Base-by-base conservation (phyloP, 2,113 vertebrate genomes). In the Sphaerodactylus townsendi region DNA sequence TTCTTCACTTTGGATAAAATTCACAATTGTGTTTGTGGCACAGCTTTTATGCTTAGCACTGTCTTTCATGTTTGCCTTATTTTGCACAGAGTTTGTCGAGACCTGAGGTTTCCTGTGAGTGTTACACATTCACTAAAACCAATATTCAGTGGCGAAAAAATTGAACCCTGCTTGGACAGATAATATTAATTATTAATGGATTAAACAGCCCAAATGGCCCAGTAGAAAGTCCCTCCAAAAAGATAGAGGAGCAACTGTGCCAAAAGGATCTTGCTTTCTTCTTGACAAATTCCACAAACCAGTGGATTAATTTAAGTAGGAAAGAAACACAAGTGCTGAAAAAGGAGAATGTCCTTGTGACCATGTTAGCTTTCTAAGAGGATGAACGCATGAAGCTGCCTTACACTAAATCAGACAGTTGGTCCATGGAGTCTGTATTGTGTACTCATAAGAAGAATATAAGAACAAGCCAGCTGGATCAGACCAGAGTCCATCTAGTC, bases 11-110 rank as follows among this genome's bases (percentile, higher is more conserved):
- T n/a, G 23, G 78, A 77, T 28, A 65, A 46, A 66, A 72, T 90
- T 81, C 3, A 1, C 77, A 90, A 78, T 80, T 79, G 48, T n/a
- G 94, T 96, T 95, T 97, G 94, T 90, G 94, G 92, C 93, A 94
- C 92, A 96, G 95, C 94, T 89, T 92, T 84, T 96, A 96, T 97
- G 92, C 88, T 92, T 93, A 93, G 89, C 15, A 90, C 92, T 94
- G 97, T 95, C 95, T 96, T 96, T 95, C 93, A 90, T 94, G 95
- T 95, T 94, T 90, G 80, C 87, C 83, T 81, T 89, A 65, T 68
- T 85, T 73, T 35, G 7, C 37, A 28, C 66, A 91, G 72, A 90
- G 85, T 85, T 87, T 80, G 86, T 71, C 35, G 4, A 23, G 5
- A 66, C 37, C 28, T 1, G 48, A 69, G 72, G 15, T 30, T 91